phyloP scores from a whole-genome alignment of 1,140 invertebrate species.

The Nymphalis io region DNA sequence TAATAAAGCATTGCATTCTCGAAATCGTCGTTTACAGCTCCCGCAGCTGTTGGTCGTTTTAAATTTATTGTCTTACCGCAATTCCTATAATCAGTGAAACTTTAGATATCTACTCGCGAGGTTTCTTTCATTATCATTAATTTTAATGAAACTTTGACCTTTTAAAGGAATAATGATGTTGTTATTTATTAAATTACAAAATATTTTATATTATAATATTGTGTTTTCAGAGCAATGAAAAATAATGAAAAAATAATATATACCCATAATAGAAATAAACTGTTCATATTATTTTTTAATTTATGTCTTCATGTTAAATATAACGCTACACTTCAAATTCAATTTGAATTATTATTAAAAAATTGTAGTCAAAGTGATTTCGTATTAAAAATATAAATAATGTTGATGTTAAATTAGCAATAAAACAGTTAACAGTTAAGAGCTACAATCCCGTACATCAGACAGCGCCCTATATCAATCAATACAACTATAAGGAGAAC shows the following conservation, averaged over 20 bases:
- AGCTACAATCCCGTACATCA: background rate
- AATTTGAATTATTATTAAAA: no score
- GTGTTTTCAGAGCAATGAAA: no score
- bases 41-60: conserved; percentile 56
- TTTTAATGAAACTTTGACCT: background rate
- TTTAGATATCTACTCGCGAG: conserved; percentile 7
- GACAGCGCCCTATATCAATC: conserved; percentile 57
- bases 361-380: no score
- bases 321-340: no score
- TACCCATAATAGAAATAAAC: no score
- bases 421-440: conserved; percentile 3
- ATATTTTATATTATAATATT: no score
- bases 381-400: no score
- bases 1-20: conserved; percentile 67
- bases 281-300: no score
- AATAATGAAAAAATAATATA: no score
- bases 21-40: conserved; percentile 56
- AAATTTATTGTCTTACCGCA: conserved; percentile 48
- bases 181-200: no score
- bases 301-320: no score
- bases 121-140: background rate
- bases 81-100: conserved; percentile 27
- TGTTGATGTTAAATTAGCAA: background rate
- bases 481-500: conserved; percentile 52
- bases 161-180: background rate